Base-by-base conservation (phyloP, 2,888 invertebrate genomes). In the Amblyjoppa proteus region DNA sequence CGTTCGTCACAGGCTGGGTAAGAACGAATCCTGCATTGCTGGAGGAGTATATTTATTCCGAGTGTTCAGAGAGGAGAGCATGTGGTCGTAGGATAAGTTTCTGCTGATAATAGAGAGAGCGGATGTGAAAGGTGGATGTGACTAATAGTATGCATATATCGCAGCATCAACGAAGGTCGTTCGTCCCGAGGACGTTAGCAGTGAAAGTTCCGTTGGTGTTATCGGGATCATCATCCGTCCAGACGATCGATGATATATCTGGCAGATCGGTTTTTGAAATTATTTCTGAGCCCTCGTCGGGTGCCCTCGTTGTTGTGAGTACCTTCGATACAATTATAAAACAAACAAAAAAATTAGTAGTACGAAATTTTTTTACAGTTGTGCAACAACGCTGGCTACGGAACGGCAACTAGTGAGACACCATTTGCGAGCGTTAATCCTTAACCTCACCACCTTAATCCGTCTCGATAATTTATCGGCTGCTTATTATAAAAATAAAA, bases 161-260 rank as follows among this genome's bases (percentile, higher is more conserved):
- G 82, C 68, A 53, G 79, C 64, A 69, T 89, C 83, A 91, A 88
- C 89, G 90, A 70, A 91, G 87, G 75, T 76, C 85, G 86, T 91
- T 91, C 79, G 88, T 87, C 83, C 90, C 87, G 89, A 91, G 86
- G 90, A 85, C 85, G 84, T 86, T 87, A 85, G 87, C 74, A 89
- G 88, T 86, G 85, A 87, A 84, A 88, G 87, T 87, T 88, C 89
- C 87, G 75, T 87, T 81, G 77, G 87, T 69, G 68, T 88, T 89
- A 84, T 88, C 80, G 85, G 88, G 77, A 85, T 79, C 87, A 83
- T 79, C 87, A 83, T 88, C 86, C 86, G 84, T 85, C 91, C 90
- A 88, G 71, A 80, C 66, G 80, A 83, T 80, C 73, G 71, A 49
- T 25, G 75, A 71, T 28, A 70, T 56, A 51, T 79, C 85, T 53